phyloP scores from a whole-genome alignment of 2,113 vertebrate species.

The Aleadryas rufinucha region DNA sequence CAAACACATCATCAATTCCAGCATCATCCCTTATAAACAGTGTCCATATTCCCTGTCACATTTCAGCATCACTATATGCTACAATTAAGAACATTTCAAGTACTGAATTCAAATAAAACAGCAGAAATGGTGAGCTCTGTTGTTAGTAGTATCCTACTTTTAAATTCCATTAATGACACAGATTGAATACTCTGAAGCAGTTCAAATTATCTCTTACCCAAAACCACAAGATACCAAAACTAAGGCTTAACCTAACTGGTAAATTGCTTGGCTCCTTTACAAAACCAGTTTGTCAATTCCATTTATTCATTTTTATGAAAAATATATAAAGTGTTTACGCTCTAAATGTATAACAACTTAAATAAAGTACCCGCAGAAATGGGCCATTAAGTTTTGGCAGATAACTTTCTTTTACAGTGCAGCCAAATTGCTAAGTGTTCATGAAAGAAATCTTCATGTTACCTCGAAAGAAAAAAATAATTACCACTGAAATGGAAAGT shows the following conservation, averaged over 20 bases:
- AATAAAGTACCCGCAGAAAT: not conserved
- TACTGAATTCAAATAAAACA: not conserved
- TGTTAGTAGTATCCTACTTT: not conserved
- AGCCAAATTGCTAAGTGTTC: not conserved
- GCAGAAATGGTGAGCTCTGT: not conserved
- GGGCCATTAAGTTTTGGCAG: not conserved
- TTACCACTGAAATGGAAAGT: not conserved
- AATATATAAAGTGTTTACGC: not conserved
- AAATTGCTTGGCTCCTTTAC: not conserved
- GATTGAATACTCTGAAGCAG: not conserved
- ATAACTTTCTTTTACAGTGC: not conserved
- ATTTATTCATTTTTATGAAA: not conserved
- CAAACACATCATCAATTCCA: not conserved
- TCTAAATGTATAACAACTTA: not conserved
- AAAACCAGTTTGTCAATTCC: not conserved
- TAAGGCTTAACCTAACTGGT: not conserved
- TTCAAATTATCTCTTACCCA: not conserved
- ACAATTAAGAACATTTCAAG: not conserved
- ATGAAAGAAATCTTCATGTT: not conserved
- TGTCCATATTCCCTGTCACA: not conserved
- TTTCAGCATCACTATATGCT: not conserved
- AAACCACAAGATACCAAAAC: slow-evolving; percentile 23
- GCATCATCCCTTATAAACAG: not conserved
- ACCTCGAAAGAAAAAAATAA: not conserved
- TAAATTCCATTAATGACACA: not conserved